These are phyloP conservation scores for Gastrophysa polygoni DNA, from an alignment of 2,888 invertebrate species.

Conservation along the genomic window DNA sequence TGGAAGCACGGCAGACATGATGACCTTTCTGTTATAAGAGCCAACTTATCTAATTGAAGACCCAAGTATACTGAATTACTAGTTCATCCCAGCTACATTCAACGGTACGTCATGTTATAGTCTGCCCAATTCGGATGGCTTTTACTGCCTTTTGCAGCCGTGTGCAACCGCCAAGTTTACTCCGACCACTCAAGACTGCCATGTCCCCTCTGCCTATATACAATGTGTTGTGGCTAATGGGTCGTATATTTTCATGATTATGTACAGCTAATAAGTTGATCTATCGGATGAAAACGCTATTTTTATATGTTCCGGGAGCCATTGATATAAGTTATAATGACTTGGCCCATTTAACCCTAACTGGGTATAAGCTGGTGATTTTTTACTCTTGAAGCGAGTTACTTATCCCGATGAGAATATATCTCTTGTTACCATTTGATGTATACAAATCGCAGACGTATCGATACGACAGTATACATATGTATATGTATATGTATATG, in stretches of 20 bases:
- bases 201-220: constrained; percentile 20
- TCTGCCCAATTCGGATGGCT: constrained; percentile 45
- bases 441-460: too few species aligned
- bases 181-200: constrained; percentile 27
- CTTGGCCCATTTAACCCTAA: background rate
- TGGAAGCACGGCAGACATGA: constrained; percentile 46
- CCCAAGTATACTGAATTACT: constrained; percentile 55
- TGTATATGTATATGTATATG: too few species aligned
- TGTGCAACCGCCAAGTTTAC: constrained; percentile 33
- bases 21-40: constrained; percentile 49
- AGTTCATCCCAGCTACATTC: constrained; percentile 57
- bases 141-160: constrained; percentile 47
- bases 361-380: background rate
- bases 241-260: constrained; percentile 28
- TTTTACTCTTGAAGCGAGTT: background rate
- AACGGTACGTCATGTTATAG: constrained; percentile 52
- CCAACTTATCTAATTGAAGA: constrained; percentile 59
- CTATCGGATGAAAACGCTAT: constrained; percentile 15
- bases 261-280: constrained; percentile 28
- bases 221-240: constrained; percentile 32
- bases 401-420: too few species aligned
- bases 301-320: background rate
- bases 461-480: too few species aligned
- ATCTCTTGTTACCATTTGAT: too few species aligned
- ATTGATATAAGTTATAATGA: background rate